These are phyloP conservation scores for Pelecanoides urinatrix DNA, from an alignment of 2,113 vertebrate species.

Conservation along the genomic window DNA sequence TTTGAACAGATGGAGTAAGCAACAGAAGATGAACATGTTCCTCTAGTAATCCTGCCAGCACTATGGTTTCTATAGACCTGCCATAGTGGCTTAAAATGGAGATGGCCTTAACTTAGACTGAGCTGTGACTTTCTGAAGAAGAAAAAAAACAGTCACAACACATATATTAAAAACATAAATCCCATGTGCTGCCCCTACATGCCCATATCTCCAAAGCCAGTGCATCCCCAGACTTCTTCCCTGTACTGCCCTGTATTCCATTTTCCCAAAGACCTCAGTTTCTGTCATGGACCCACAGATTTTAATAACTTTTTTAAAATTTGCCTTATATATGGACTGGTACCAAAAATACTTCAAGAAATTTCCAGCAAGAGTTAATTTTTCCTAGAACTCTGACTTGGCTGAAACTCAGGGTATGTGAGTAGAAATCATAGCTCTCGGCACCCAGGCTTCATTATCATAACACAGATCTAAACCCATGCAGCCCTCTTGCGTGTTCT, in stretches of 20 bases:
- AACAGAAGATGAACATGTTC: neutral
- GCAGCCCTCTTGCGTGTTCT: neutral
- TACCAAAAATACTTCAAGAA: neutral
- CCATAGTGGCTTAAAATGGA: neutral
- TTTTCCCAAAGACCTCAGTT: neutral
- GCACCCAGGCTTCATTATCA: neutral
- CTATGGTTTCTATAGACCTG: neutral
- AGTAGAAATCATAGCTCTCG: neutral
- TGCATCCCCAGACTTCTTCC: neutral
- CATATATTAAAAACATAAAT: neutral
- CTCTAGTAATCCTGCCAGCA: neutral
- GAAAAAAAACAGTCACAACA: neutral
- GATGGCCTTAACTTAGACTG: neutral
- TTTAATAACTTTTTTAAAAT: neutral
- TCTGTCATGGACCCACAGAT: neutral
- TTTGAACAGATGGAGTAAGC: neutral
- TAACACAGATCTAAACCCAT: neutral
- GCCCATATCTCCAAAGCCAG: neutral
- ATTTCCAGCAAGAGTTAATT: neutral
- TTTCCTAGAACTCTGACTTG: constrained; percentile 32
- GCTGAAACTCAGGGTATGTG: neutral
- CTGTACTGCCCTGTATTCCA: neutral
- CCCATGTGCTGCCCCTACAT: neutral
- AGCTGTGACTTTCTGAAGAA: neutral
- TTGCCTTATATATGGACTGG: neutral